Evolutionary conservation across 2,113 vertebrate genomes (phyloP).

Genomic region (Thymallus thymallus): DNA sequence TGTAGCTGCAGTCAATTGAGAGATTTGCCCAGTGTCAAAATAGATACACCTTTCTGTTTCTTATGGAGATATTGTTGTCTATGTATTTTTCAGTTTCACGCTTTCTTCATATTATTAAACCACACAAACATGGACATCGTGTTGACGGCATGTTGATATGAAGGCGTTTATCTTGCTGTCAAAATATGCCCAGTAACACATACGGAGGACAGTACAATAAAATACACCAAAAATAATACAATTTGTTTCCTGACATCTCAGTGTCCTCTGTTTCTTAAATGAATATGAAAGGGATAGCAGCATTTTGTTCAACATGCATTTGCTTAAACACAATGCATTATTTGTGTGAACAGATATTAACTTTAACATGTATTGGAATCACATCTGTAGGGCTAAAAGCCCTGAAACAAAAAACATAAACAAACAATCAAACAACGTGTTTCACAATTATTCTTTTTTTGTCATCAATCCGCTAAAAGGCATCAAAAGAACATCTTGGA

Average conservation of each 20-base stretch:
- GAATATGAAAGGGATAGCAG: not conserved
- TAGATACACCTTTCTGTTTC: too few species aligned
- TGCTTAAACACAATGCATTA: conserved; percentile 18
- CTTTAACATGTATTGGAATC: conserved; percentile 33
- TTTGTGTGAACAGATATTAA: conserved; percentile 33
- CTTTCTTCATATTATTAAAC: too few species aligned
- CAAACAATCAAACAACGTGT: conserved; percentile 38
- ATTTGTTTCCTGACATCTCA: not conserved
- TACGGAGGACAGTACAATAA: too few species aligned
- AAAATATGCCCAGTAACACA: too few species aligned
- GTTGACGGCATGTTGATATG: too few species aligned
- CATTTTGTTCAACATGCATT: conserved; percentile 9
- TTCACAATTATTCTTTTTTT: conserved; percentile 44
- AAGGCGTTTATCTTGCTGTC: too few species aligned
- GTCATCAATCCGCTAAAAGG: conserved; percentile 62
- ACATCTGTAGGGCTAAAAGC: conserved; percentile 32
- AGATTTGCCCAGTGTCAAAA: too few species aligned
- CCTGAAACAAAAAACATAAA: conserved; percentile 6
- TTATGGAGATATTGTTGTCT: too few species aligned
- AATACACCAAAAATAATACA: conserved; percentile 7
- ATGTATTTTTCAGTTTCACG: too few species aligned
- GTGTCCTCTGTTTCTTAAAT: not conserved
- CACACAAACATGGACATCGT: too few species aligned
- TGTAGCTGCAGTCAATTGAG: too few species aligned
- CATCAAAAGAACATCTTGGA: conserved; percentile 70